Base-by-base conservation (phyloP, 2,797 vertebrate species). In the Gallirallus australis region DNA sequence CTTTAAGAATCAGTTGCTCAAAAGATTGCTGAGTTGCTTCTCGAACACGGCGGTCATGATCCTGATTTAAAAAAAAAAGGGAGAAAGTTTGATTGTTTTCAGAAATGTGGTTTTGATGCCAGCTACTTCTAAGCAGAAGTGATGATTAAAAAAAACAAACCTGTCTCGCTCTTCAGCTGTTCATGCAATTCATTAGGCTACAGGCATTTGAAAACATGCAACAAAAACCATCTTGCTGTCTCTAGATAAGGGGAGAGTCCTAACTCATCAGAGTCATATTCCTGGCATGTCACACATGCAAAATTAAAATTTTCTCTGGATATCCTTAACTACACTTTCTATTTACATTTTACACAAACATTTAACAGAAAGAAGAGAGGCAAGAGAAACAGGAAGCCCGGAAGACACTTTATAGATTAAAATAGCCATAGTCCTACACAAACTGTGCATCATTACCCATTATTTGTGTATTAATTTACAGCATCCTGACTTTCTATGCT, bases 11-110 rank as follows among this genome's bases (percentile, higher is more conserved):
- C 94, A 99, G 98, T 96, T 99, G 99, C 96, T 99, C 99, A 83
- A 99, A 99, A 40, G 99, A 99, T 94, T 99, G 99, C 71, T 99
- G 99, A 25, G 99, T 99, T 79, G 99, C 99, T 98, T 99, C 99
- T 90, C 99, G 98, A 91, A 99, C 99, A 15, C 99, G 98, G 5
- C 99, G 99, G 92, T 99, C 99, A 28, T 99, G 98, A 97, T 99
- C 99, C 99, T 99, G 91, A 48, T 48, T 90, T 11, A 72, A 82
- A 94, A 28, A n/a, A 12, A 47, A 45, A 57, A 10, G 17, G 72
- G 53, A n/a, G 30, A 13, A 31, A 40, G 12, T 7, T 42, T 75
- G 39, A 28, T 9, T 53, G 3, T 12, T 73, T 92, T 95, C 85
- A 88, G 72, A 95, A 89, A 76, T 30, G 18, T 15, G 71, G 11